Percentiles rank a stretch among this genome's conserved stretches.
Conservation (phyloP, 2,888 invertebrate genomes). For the Zygogramma bicolorata region DNA sequence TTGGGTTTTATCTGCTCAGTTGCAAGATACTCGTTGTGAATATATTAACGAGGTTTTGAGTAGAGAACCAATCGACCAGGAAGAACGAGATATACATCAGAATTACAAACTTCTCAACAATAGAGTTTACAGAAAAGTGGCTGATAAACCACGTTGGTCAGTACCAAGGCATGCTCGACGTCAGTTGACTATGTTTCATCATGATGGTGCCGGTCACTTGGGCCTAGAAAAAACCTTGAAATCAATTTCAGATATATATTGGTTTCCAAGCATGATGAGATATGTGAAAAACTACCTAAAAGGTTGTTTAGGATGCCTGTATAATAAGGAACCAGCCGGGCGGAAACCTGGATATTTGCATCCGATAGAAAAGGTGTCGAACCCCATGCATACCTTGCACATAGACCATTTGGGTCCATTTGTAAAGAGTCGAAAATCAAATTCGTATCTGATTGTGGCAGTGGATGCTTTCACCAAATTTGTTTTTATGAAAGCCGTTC, state of each 20-base stretch:
- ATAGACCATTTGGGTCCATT: slow-evolving; percentile 51
- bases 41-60: slow-evolving; percentile 22
- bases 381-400: slow-evolving; percentile 49
- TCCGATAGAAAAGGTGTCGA: slow-evolving; percentile 53
- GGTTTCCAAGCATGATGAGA: slow-evolving; percentile 58
- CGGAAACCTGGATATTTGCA: slow-evolving; percentile 57
- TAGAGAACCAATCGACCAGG: slow-evolving; percentile 31
- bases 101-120: slow-evolving; percentile 25
- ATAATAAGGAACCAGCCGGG: slow-evolving; percentile 54
- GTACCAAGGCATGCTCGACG: slow-evolving; percentile 51
- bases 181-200: slow-evolving; percentile 45
- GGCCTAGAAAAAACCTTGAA: slow-evolving; percentile 56
- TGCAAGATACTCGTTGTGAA: slow-evolving; percentile 31
- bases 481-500: slow-evolving; percentile 49
- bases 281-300: slow-evolving; percentile 60
- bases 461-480: slow-evolving; percentile 58
- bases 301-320: slow-evolving; percentile 60
- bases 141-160: not conserved
- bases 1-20: slow-evolving; percentile 39
- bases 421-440: slow-evolving; percentile 30
- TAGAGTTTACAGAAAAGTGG: slow-evolving; percentile 26
- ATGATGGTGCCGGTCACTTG: slow-evolving; percentile 61
- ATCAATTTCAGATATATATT: slow-evolving; percentile 45
- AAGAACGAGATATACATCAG: slow-evolving; percentile 25
- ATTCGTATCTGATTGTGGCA: slow-evolving; percentile 48